phyloP scores from a whole-genome alignment of 2,113 vertebrate genomes.

The Psammodynastes pulverulentus region DNA sequence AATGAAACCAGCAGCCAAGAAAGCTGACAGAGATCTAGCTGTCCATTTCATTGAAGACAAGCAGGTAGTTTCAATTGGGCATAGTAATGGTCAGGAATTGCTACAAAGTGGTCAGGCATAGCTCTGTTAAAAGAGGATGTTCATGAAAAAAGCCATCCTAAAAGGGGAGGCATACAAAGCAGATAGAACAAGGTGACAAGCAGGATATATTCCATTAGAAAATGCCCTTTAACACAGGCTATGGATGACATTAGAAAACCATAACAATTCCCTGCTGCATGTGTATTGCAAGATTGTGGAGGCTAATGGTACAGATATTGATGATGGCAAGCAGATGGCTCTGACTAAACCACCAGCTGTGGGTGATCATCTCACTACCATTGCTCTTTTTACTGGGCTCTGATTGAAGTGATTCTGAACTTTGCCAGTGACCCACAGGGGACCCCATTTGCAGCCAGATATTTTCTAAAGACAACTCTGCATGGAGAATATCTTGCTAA shows the following conservation, averaged over 20 bases:
- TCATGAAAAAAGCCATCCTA: neutral
- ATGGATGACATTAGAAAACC: neutral
- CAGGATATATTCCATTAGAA: neutral
- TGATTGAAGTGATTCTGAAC: neutral
- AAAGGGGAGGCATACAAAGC: neutral
- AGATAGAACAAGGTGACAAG: neutral
- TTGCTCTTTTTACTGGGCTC: neutral
- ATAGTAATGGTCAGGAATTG: neutral
- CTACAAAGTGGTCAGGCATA: neutral
- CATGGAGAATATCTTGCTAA: neutral
- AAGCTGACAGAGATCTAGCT: neutral
- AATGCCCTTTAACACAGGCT: neutral
- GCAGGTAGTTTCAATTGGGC: neutral
- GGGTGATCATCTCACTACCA: neutral
- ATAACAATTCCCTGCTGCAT: neutral
- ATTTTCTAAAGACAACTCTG: neutral
- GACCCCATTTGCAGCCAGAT: neutral
- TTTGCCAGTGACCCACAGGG: neutral
- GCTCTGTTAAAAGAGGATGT: neutral
- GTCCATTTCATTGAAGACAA: neutral
- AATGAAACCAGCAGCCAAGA: neutral
- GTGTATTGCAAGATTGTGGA: neutral
- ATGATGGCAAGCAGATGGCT: neutral
- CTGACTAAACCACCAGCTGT: neutral
- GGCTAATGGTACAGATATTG: neutral